Evolutionary conservation across 2,888 invertebrate species (phyloP).

Genomic region (Chrysodeixis includens): DNA sequence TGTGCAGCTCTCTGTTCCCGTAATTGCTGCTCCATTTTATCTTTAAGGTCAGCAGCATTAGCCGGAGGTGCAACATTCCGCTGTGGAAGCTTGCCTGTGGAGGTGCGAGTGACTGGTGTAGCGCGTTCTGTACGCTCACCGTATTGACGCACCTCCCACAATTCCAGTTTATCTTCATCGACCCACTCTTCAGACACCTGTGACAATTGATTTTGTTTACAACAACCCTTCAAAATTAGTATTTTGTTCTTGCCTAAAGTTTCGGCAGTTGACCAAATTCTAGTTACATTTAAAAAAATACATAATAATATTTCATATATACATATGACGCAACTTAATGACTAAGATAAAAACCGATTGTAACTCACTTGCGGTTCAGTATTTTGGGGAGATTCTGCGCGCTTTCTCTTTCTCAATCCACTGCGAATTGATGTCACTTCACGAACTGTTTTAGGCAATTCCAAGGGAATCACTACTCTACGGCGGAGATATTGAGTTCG

Average conservation of each 20-base stretch:
- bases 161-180: constrained; percentile 97
- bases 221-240: neutral
- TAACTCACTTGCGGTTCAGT: constrained; percentile 94
- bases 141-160: constrained; percentile 98
- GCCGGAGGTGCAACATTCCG: constrained; percentile 85
- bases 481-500: constrained; percentile 97
- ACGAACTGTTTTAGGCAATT: constrained; percentile 96
- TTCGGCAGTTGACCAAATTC: too few relatives aligned
- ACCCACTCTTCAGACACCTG: constrained; percentile 98
- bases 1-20: constrained; percentile 96
- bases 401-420: constrained; percentile 96
- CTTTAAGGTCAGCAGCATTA: constrained; percentile 93
- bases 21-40: constrained; percentile 97
- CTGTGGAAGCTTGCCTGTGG: constrained; percentile 92
- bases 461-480: constrained; percentile 97
- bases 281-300: too few relatives aligned
- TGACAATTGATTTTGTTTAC: constrained; percentile 2
- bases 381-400: constrained; percentile 97
- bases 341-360: neutral
- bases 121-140: constrained; percentile 93
- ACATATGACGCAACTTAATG: too few relatives aligned
- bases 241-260: too few relatives aligned
- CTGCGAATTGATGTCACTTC: constrained; percentile 98
- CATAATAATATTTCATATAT: too few relatives aligned
- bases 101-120: constrained; percentile 94